phyloP scores from a whole-genome alignment of 1,140 invertebrate species.

The Aphaenogaster floridana region DNA sequence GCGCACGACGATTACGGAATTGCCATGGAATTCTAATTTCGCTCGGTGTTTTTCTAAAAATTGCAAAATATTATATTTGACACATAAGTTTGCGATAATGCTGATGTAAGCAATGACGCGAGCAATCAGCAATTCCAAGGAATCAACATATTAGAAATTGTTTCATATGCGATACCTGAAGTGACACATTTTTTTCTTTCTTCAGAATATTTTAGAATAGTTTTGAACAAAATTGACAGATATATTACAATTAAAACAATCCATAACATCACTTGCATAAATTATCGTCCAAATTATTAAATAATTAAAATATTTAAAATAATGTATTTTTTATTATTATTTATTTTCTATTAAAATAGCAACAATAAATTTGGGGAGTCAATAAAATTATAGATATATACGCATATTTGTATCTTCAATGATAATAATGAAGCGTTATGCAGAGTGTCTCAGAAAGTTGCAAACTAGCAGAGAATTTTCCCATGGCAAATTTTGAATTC shows the following conservation, averaged over 20 bases:
- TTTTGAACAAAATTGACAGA: background rate
- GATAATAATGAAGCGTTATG: background rate
- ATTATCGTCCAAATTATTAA: background rate
- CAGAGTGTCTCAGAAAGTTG: constrained; percentile 2
- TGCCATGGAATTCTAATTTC: background rate
- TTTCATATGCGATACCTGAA: background rate
- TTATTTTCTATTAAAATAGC: constrained; percentile 2
- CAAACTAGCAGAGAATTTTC: background rate
- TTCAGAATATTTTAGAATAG: background rate
- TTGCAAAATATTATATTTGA: background rate
- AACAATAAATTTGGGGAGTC: background rate
- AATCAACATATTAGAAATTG: background rate
- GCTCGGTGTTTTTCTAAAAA: background rate
- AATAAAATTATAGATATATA: background rate
- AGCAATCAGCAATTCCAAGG: constrained; percentile 17
- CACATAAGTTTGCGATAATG: background rate
- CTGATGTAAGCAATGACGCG: background rate
- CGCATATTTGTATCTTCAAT: background rate
- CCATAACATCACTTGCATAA: background rate
- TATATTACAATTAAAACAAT: constrained; percentile 2
- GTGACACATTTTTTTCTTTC: background rate
- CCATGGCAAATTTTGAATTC: constrained; percentile 4
- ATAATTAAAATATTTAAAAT: background rate
- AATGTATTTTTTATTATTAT: background rate
- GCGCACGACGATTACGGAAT: background rate